Evolutionary conservation across 2,113 vertebrate genomes (phyloP), one percentile per base, ranked within the genome.

Genomic region (Tyrannus savana): DNA sequence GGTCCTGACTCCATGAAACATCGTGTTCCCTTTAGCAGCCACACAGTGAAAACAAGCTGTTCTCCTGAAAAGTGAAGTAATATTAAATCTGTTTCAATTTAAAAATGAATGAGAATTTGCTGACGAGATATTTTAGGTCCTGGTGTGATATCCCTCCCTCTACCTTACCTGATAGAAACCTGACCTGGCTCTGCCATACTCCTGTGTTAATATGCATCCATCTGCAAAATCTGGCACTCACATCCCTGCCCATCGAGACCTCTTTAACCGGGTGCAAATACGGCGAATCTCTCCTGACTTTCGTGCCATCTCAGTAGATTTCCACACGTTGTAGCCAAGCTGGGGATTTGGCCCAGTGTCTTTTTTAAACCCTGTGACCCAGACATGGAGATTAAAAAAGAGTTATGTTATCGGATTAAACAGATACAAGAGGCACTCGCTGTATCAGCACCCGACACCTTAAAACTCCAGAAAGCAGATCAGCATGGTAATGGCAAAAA

Each of bases 361-460:
- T 96, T 95, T 96, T 97, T 97, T 96, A 97, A 96, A 96, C 89
- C 93, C 94, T 95, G 77, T 96, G 96, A 96, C 95, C 95, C 91
- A 96, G 95, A 97, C 94, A 0, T 53, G 41, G 94, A 95, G 96
- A 96, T 97, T 95, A 96, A 89, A 86, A 76, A 82, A 90, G 87
- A 96, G 91, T 94, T 94, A 68, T 90, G 80, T 97, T 95, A 97
- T 97, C 81, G 95, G 95, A 97, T 97, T 97, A 96, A 95, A 87
- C 52, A 95, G 93, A 95, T 94, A 96, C 89, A 91, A 73, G 87
- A 94, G 84, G 77, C 4, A 7, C 81, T 84, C 31, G 27, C 62
- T 87, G 89, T 46, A 93, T 96, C 89, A 72, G 87, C 87, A 82
- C 66, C 35, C 73, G n/a, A 56, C 89, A 96, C 94, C 95, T 94